Evolutionary conservation across 2,888 invertebrate species (phyloP), one percentile per base, ranked within the genome.

Genomic region (Polyommatus icarus): DNA sequence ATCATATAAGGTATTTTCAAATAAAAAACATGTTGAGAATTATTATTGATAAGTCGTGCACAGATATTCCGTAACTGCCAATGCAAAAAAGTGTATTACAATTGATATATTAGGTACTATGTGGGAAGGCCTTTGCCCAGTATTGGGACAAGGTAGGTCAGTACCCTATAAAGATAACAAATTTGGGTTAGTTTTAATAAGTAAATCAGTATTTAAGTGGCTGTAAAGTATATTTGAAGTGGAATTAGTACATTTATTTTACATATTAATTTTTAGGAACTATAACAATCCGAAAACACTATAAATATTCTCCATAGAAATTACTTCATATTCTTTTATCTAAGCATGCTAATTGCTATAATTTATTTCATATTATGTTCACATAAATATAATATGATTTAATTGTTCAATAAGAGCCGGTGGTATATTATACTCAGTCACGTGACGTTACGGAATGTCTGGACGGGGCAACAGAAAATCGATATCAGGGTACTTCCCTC

Each of bases 401-500:
- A 29, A 67, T 67, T 32, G 67, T 67, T 32, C 40, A 8, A 10
- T 72, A 40, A 18, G n/a, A 8, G 24, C 75, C 15, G 18, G 18
- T 73, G 40, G n/a, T 36, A 75, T 76, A 24, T 24, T 46, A 77
- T 76, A 77, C 61, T 46, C 50, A 57, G 76, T 71, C 57, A 71
- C 77, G 76, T 20, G 40, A 78, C 50, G 71, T 83, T 87, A 84
- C 83, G 83, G 84, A 85, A 83, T 85, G 84, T 85, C 83, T 84
- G 83, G 86, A 86, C 89, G 77, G 89, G 89, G 90, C 84, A 85
- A 84, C 85, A 84, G 84, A 84, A 88, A 90, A 89, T 90, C 89
- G 89, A 92, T 92, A 93, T 93, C 93, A 93, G 93, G 93, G 93
- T 93, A 93, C 86, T 87, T 89, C 91, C 91, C 91, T 88, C 78